These are phyloP conservation scores for Drosophila ustulata DNA, from an alignment of 2,888 invertebrate species.

Conservation along the genomic window DNA sequence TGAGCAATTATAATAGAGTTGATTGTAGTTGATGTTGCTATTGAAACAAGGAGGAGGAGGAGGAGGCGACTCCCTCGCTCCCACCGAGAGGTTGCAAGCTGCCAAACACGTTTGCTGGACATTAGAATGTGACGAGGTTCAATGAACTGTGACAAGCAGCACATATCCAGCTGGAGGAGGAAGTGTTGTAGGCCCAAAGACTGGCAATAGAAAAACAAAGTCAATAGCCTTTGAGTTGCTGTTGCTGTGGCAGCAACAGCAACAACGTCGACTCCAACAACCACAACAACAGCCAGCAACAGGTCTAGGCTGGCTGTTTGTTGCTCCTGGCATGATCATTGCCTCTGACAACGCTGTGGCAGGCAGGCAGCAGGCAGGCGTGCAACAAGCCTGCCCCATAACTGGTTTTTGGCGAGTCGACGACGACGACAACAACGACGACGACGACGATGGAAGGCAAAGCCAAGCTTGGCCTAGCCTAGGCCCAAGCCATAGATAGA, in stretches of 20 bases:
- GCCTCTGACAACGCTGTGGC: constrained; percentile 56
- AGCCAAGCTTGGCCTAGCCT: constrained; percentile 27
- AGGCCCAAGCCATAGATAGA: constrained; percentile 66
- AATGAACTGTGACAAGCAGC: constrained; percentile 57
- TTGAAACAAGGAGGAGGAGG: constrained; percentile 4
- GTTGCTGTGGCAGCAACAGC: constrained; percentile 21
- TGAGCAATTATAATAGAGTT: constrained; percentile 45
- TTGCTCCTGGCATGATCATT: constrained; percentile 67
- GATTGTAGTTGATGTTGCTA: constrained; percentile 24
- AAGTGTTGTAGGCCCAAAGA: constrained; percentile 64
- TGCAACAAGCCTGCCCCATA: constrained; percentile 76
- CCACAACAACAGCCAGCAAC: constrained; percentile 52
- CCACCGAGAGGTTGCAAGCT: constrained; percentile 54
- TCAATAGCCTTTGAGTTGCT: constrained; percentile 69
- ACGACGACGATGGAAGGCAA: constrained; percentile 27
- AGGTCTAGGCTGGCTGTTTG: constrained; percentile 68
- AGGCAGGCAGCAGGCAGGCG: constrained; percentile 36
- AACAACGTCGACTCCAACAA: constrained; percentile 10
- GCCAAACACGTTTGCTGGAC: constrained; percentile 73
- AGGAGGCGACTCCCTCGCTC: constrained; percentile 22
- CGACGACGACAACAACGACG: constrained; percentile 11
- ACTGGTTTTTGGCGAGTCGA: constrained; percentile 57
- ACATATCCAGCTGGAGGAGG: constrained; percentile 61
- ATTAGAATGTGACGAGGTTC: constrained; percentile 71
- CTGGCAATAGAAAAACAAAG: constrained; percentile 76